Evolutionary conservation across 2,113 vertebrate genomes (phyloP).

Genomic region (Aspiorhynchus laticeps): DNA sequence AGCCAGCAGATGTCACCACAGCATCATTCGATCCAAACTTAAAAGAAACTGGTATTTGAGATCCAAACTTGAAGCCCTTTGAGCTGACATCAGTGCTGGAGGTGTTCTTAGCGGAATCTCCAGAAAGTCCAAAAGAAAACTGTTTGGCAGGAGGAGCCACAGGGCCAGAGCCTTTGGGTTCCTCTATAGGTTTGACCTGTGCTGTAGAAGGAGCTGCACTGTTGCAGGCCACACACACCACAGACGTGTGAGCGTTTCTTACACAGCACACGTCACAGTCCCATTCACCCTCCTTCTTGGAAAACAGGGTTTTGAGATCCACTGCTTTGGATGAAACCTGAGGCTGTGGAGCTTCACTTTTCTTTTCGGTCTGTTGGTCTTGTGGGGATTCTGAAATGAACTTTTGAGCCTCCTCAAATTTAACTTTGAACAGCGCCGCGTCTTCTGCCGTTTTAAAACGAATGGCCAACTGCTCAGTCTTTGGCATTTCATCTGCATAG

Average conservation of each 20-base stretch:
- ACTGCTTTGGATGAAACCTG: no score
- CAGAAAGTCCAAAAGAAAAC: conserved; percentile 76
- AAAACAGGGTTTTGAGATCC: no score
- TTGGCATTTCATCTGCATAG: no score
- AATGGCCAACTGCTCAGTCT: no score
- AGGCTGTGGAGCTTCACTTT: no score
- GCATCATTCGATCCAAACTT: conserved; percentile 71
- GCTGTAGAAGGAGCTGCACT: conserved; percentile 62
- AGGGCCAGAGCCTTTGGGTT: conserved; percentile 59
- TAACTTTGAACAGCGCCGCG: no score
- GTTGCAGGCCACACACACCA: conserved; percentile 63
- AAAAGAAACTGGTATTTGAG: conserved; percentile 68
- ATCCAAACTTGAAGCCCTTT: conserved; percentile 72
- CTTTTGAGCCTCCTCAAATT: background rate
- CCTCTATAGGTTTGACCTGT: conserved; percentile 54
- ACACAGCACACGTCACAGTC: no score
- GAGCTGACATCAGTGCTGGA: conserved; percentile 55
- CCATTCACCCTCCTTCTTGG: no score
- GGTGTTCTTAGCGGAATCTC: conserved; percentile 63
- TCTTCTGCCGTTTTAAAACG: no score
- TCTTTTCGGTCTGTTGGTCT: no score
- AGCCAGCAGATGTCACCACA: conserved; percentile 55
- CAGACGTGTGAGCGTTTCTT: no score
- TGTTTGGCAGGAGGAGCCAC: conserved; percentile 36
- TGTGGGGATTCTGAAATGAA: no score